These are phyloP conservation scores for Alcedo quadribrachys DNA, from an alignment of 2,797 vertebrate species.

Conservation along the genomic window DNA sequence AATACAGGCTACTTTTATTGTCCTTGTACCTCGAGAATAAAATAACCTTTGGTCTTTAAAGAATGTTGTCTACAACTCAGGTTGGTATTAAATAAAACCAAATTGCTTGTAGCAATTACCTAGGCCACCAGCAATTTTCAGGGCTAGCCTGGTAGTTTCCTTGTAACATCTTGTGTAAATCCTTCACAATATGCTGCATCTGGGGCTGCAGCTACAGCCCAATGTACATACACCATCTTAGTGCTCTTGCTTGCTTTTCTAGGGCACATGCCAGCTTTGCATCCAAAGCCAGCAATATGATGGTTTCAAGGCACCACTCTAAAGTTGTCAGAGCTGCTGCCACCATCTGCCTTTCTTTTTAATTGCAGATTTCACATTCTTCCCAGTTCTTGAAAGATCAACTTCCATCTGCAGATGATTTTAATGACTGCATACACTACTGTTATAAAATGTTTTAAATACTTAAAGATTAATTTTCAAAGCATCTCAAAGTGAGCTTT, in stretches of 20 bases:
- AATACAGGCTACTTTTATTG: not conserved
- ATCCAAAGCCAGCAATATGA: rapidly evolving
- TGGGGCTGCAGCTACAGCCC: not conserved
- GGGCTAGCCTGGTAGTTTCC: not conserved
- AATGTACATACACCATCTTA: rapidly evolving
- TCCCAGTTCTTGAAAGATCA: not conserved
- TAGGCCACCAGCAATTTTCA: not conserved
- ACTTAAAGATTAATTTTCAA: not conserved
- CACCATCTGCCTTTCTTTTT: not conserved
- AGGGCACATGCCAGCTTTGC: not conserved
- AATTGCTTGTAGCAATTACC: not conserved
- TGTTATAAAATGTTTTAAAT: not conserved
- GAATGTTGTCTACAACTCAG: not conserved
- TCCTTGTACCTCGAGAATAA: not conserved
- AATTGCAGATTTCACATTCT: not conserved
- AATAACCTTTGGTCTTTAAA: not conserved
- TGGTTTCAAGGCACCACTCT: not conserved
- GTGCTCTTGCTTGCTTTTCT: not conserved
- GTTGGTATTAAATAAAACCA: not conserved
- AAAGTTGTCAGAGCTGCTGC: not conserved
- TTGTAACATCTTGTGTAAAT: not conserved
- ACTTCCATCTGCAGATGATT: not conserved
- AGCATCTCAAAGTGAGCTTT: not conserved
- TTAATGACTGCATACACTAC: not conserved
- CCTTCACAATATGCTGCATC: not conserved